A percentile compares a stretch with the other conserved stretches of the same genome.
Evolutionary conservation across 1,140 invertebrate species (phyloP).

Genomic region (Diuraphis noxia): DNA sequence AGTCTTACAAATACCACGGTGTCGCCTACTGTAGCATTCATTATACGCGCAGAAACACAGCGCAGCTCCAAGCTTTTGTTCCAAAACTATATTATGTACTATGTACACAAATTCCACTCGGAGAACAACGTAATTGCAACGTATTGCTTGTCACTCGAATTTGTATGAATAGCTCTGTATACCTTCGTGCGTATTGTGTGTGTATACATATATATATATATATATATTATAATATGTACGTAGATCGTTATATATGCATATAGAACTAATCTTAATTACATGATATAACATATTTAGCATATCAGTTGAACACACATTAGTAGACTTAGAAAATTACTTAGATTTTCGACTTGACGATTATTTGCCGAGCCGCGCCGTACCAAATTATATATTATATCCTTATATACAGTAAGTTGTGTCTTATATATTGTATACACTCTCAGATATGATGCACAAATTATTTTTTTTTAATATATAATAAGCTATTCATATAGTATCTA

Average conservation of each 20-base stretch:
- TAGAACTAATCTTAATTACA: not conserved
- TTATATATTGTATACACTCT: too few relatives aligned
- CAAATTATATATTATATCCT: not conserved
- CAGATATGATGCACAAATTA: not conserved
- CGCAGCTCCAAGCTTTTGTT: not conserved
- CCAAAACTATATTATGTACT: not conserved
- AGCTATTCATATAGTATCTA: not conserved
- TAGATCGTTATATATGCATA: too few relatives aligned
- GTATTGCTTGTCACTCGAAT: conserved; percentile 1
- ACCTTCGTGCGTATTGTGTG: not conserved
- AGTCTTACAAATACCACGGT: not conserved
- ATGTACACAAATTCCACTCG: not conserved
- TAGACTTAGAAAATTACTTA: conserved; percentile 4
- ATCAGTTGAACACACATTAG: not conserved
- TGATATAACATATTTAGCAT: not conserved
- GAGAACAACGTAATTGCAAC: conserved; percentile 10
- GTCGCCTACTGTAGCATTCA: not conserved
- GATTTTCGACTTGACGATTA: not conserved
- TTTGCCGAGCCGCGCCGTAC: not conserved
- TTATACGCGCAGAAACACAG: not conserved
- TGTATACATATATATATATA: not conserved
- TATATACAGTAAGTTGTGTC: not conserved
- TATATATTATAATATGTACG: too few relatives aligned
- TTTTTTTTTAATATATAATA: not conserved
- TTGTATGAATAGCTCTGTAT: not conserved